These are phyloP conservation scores for Tenthredo scrophulariae DNA, from an alignment of 2,888 invertebrate species.

Conservation along the genomic window DNA sequence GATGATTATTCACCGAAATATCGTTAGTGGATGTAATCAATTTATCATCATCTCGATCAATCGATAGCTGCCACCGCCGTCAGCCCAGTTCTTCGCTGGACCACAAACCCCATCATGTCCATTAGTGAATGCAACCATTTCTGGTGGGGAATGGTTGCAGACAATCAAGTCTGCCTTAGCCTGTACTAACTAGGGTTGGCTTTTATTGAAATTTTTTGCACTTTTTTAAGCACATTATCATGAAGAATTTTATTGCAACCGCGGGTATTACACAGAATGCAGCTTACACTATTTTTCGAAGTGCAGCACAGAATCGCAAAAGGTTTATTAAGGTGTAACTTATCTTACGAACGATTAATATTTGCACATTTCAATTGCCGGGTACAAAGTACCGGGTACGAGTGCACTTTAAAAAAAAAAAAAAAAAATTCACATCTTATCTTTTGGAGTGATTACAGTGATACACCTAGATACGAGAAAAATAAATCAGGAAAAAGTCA, in stretches of 20 bases:
- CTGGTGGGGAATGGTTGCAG: constrained; percentile 64
- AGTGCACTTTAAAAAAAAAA: background rate
- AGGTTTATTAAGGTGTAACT: too few species aligned
- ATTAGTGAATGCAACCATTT: too few species aligned
- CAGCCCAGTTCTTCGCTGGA: constrained; percentile 76
- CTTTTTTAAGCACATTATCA: too few species aligned
- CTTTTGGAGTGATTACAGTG: background rate
- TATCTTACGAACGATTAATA: background rate
- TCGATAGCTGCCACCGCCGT: constrained; percentile 70
- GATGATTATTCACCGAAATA: background rate
- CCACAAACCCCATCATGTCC: constrained; percentile 73
- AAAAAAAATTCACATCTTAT: background rate
- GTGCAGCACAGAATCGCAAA: too few species aligned
- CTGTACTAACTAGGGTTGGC: too few species aligned
- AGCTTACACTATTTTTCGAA: too few species aligned
- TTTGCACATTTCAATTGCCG: background rate
- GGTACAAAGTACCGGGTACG: too few species aligned
- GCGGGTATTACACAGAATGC: too few species aligned
- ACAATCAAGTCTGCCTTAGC: constrained; percentile 77
- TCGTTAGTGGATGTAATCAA: background rate
- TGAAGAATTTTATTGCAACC: too few species aligned
- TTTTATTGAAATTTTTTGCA: too few species aligned
- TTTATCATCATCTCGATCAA: background rate
- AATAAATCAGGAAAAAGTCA: background rate
- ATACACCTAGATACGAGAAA: background rate